Percentiles rank a stretch among this genome's conserved stretches.
Conservation (phyloP, 2,797 vertebrate species). For the Alcedo atthis region DNA sequence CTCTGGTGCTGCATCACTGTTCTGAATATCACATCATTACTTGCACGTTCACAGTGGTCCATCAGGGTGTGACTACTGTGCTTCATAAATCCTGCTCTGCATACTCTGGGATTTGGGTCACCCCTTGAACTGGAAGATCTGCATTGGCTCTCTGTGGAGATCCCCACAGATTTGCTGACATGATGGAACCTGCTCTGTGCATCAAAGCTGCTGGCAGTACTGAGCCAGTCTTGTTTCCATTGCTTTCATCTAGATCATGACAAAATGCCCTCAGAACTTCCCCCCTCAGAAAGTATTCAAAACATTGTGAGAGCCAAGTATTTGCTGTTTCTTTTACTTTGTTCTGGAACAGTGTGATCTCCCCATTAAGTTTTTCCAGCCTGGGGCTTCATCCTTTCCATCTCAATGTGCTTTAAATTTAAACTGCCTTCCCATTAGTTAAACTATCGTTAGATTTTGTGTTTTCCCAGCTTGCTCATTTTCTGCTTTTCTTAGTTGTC, state of each 20-base stretch:
- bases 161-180: accelerated
- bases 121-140: background rate
- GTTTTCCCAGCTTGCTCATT: background rate
- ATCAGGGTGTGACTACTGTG: accelerated
- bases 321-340: background rate
- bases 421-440: background rate
- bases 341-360: background rate
- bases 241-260: background rate
- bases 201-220: background rate
- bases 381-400: background rate
- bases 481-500: background rate
- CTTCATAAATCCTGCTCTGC: background rate
- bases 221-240: background rate
- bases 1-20: accelerated
- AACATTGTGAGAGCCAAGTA: background rate
- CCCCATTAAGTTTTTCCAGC: background rate
- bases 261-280: background rate
- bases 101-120: background rate
- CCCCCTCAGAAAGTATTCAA: background rate
- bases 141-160: accelerated
- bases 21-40: accelerated
- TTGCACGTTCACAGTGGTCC: background rate
- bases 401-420: background rate
- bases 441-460: background rate
- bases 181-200: background rate